A percentile compares a stretch with the other conserved stretches of the same genome.
These are phyloP conservation scores for Haliaeetus leucogaster DNA, from an alignment of 2,113 vertebrate genomes.

Conservation along the genomic window DNA sequence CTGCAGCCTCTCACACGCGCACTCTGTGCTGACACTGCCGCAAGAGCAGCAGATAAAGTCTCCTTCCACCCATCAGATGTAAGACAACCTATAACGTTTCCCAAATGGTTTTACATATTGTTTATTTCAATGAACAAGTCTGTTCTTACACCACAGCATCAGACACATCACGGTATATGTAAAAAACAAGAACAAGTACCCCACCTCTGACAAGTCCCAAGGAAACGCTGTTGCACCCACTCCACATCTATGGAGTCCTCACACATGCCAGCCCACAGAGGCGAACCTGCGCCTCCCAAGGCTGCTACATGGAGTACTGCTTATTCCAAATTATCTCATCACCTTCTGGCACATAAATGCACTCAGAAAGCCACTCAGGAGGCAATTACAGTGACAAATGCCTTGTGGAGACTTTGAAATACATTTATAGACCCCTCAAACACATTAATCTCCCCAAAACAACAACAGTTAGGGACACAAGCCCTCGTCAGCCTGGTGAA, in stretches of 20 bases:
- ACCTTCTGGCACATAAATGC: background rate
- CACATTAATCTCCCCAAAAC: background rate
- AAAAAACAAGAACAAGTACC: background rate
- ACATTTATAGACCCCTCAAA: background rate
- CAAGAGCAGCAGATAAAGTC: background rate
- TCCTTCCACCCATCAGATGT: background rate
- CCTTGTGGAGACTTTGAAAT: background rate
- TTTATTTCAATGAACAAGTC: background rate
- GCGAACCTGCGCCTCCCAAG: background rate
- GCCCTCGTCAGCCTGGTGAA: fast-evolving
- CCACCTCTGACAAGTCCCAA: fast-evolving
- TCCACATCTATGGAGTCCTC: fast-evolving
- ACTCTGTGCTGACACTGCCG: background rate
- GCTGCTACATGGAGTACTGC: background rate
- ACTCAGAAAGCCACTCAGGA: background rate
- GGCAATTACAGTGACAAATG: background rate
- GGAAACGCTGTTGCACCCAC: background rate
- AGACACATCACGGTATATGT: too few species aligned
- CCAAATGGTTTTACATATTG: fast-evolving
- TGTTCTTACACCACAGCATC: background rate
- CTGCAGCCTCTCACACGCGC: background rate
- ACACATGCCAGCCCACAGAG: background rate
- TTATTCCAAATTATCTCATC: fast-evolving
- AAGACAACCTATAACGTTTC: background rate
- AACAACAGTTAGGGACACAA: fast-evolving